A percentile compares a stretch with the other conserved stretches of the same genome.
These are phyloP conservation scores for Desmophyllum pertusum DNA, from an alignment of 92 coral and sea anemone species.

Conservation along the genomic window DNA sequence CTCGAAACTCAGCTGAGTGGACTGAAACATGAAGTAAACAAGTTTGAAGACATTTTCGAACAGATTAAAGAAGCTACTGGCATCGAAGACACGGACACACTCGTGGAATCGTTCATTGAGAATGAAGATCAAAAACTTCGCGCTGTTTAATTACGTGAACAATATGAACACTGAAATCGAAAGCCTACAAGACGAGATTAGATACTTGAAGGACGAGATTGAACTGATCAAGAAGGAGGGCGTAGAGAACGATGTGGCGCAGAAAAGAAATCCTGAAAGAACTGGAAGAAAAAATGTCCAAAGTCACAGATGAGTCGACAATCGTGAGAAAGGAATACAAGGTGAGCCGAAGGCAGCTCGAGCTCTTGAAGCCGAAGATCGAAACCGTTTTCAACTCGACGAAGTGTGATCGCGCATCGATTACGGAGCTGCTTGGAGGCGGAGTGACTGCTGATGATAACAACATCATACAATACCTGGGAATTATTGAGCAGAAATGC, in stretches of 20 bases:
- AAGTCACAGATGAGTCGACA: conserved; percentile 56
- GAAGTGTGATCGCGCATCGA: conserved; percentile 85
- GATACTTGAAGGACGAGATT: conserved; percentile 71
- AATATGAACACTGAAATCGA: conserved; percentile 89
- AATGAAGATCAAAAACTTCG: conserved; percentile 96
- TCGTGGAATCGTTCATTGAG: conserved; percentile 86
- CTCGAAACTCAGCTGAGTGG: conserved; percentile 68
- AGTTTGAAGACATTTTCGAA: conserved; percentile 85
- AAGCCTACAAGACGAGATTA: conserved; percentile 78
- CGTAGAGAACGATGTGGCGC: conserved; percentile 70
- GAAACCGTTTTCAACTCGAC: conserved; percentile 71
- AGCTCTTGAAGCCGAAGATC: conserved; percentile 80
- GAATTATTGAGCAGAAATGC: conserved; percentile 93
- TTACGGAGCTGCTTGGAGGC: conserved; percentile 86
- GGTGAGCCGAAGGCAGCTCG: conserved; percentile 59
- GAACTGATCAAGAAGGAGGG: conserved; percentile 76
- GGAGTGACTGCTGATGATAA: conserved; percentile 84
- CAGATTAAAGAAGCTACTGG: conserved; percentile 92
- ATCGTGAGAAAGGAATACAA: conserved; percentile 58
- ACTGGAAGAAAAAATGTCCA: conserved; percentile 65
- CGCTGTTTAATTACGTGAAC: conserved; percentile 93
- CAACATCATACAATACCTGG: conserved; percentile 85
- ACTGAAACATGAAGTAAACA: conserved; percentile 66
- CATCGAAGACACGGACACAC: conserved; percentile 77
- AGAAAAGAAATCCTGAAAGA: conserved; percentile 82